Conservation (phyloP, 2,888 invertebrate genomes). For the Brenthis daphne region DNA sequence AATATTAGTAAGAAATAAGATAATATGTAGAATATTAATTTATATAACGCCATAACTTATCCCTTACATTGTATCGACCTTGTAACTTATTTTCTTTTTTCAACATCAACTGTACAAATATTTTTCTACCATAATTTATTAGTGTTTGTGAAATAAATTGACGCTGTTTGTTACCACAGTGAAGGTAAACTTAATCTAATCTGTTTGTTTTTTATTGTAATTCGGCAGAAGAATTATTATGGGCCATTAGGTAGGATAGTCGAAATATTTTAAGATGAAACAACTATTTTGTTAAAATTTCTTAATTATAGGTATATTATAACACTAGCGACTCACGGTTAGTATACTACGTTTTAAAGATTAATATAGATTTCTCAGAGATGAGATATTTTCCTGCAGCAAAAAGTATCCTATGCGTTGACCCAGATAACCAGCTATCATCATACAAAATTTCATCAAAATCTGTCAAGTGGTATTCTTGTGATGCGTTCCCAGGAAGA, state of each 20-base stretch:
- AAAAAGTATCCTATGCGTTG: too few species aligned
- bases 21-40: not conserved
- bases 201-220: not conserved
- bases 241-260: not conserved
- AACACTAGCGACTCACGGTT: too few species aligned
- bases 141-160: constrained; percentile 8
- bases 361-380: too few species aligned
- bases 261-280: not conserved
- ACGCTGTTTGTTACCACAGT: constrained; percentile 13
- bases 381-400: too few species aligned
- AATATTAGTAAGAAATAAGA: not conserved
- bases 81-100: constrained; percentile 11
- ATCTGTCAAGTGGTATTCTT: too few species aligned
- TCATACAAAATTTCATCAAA: too few species aligned
- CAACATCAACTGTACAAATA: constrained; percentile 1
- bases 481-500: too few species aligned
- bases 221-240: not conserved
- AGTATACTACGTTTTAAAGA: too few species aligned
- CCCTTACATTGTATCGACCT: not conserved
- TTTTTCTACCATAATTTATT: constrained; percentile 13
- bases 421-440: too few species aligned
- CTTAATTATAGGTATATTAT: too few species aligned
- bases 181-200: not conserved
- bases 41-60: not conserved
- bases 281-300: too few species aligned